These are phyloP conservation scores for Phrixothrix hirtus DNA, from an alignment of 2,888 invertebrate genomes.

Conservation along the genomic window DNA sequence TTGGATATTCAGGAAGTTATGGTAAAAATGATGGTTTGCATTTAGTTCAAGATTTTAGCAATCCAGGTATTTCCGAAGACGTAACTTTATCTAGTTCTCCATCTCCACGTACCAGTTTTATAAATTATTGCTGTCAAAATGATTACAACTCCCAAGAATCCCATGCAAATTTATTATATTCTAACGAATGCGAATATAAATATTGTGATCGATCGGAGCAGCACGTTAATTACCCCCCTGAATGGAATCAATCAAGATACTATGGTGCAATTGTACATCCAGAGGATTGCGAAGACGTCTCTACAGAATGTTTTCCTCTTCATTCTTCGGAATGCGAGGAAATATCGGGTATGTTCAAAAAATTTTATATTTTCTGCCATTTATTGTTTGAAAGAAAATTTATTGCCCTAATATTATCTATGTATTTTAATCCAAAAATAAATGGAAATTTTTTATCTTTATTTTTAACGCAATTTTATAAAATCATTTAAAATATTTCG, in stretches of 20 bases:
- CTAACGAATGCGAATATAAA: constrained; percentile 4
- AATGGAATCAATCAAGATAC: neutral
- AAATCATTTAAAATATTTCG: too few relatives aligned
- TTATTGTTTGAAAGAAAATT: too few relatives aligned
- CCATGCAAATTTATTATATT: neutral
- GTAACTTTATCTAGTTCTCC: neutral
- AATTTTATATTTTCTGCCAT: too few relatives aligned
- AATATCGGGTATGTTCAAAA: neutral
- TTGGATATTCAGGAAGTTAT: constrained; percentile 3
- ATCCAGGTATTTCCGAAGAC: constrained; percentile 1
- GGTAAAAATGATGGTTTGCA: constrained; percentile 3
- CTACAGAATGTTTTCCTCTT: neutral
- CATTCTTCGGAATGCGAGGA: neutral
- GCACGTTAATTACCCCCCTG: neutral
- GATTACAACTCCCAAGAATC: neutral
- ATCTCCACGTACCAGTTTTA: constrained; percentile 5
- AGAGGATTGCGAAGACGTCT: neutral
- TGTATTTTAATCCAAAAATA: too few relatives aligned
- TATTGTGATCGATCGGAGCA: neutral
- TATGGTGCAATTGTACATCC: neutral
- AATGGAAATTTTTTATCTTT: too few relatives aligned
- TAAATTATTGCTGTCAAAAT: constrained; percentile 8
- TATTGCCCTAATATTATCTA: too few relatives aligned
- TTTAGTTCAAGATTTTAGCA: neutral
- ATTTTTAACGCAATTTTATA: too few relatives aligned